A percentile compares a stretch with the other conserved stretches of the same genome.
Evolutionary conservation across 2,888 invertebrate genomes (phyloP).

Genomic region (Acanthoscelides obtectus): DNA sequence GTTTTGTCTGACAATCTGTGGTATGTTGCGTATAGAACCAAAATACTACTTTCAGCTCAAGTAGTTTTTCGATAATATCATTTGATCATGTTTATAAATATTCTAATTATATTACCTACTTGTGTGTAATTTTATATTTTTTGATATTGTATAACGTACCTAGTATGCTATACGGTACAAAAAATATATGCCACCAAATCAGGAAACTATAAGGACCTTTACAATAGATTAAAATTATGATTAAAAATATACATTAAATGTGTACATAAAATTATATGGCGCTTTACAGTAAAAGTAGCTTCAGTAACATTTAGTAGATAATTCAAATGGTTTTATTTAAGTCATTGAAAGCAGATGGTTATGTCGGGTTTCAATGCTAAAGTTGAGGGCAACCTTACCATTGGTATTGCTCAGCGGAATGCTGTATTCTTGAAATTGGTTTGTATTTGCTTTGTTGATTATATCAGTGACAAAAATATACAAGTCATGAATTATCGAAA

Average conservation of each 20-base stretch:
- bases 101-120: constrained; percentile 24
- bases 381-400: background rate
- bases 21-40: constrained; percentile 30
- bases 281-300: constrained; percentile 39
- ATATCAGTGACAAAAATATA: too few species aligned
- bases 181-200: constrained; percentile 27
- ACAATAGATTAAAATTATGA: constrained; percentile 23
- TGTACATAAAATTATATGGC: constrained; percentile 42
- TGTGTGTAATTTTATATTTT: constrained; percentile 22
- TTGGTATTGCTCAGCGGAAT: background rate
- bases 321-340: constrained; percentile 10
- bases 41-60: constrained; percentile 41
- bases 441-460: too few species aligned
- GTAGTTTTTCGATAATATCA: constrained; percentile 26
- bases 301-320: constrained; percentile 24
- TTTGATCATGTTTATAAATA: constrained; percentile 11
- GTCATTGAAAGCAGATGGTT: constrained; percentile 17
- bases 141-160: background rate
- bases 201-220: constrained; percentile 33
- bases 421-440: too few species aligned
- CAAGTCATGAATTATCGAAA: too few species aligned
- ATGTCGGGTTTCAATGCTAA: background rate
- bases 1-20: background rate
- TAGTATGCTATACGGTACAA: constrained; percentile 10
- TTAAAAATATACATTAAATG: constrained; percentile 34